phyloP scores from a whole-genome alignment of 1,140 invertebrate species.

The Agrypnia vestita region DNA sequence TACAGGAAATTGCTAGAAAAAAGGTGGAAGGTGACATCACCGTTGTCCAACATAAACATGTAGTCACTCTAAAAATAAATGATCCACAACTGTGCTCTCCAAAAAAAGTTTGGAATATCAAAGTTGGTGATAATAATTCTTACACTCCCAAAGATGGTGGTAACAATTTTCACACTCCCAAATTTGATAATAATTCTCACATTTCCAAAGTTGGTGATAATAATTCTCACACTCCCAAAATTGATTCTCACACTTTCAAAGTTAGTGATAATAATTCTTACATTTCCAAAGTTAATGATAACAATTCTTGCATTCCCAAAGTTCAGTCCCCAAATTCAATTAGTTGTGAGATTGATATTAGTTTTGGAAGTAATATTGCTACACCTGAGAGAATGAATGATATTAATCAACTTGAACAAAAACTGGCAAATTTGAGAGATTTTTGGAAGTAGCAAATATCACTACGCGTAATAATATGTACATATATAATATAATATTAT shows the following conservation, averaged over 20 bases:
- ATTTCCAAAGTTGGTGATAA: slow-evolving; percentile 41
- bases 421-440: slow-evolving; percentile 60
- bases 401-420: slow-evolving; percentile 68
- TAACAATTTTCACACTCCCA: slow-evolving; percentile 14
- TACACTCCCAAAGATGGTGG: slow-evolving; percentile 48
- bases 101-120: slow-evolving; percentile 66
- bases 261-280: background rate
- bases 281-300: background rate
- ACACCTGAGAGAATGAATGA: slow-evolving; percentile 69
- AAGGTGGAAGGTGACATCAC: slow-evolving; percentile 15
- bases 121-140: slow-evolving; percentile 57
- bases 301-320: background rate
- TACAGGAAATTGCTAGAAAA: background rate
- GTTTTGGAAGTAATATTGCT: slow-evolving; percentile 63
- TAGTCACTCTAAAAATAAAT: slow-evolving; percentile 64
- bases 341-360: slow-evolving; percentile 57
- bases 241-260: slow-evolving; percentile 55
- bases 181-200: slow-evolving; percentile 57
- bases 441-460: slow-evolving; percentile 54
- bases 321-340: slow-evolving; percentile 9
- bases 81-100: slow-evolving; percentile 61
- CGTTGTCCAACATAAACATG: slow-evolving; percentile 60
- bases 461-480: background rate
- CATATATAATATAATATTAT: background rate
- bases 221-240: slow-evolving; percentile 40